Base-by-base conservation (phyloP, 1,140 invertebrate genomes). In the Thalassaphorura encarpata region DNA sequence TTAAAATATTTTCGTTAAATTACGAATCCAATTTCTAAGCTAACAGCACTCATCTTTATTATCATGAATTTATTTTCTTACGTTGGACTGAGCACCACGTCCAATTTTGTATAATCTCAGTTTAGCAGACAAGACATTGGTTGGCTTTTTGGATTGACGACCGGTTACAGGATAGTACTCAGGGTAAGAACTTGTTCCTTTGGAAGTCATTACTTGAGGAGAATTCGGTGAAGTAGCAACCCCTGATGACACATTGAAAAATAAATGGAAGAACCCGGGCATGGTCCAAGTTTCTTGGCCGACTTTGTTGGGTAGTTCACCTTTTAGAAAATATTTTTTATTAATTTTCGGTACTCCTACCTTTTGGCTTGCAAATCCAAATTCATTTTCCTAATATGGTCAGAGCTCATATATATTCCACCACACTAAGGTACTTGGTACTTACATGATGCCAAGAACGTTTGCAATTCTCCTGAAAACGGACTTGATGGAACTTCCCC, bases 51-150 rank as follows among this genome's bases (percentile, higher is more conserved):
- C 33, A n/a, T 11, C 11, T n/a, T 36, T 11, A 36, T 36, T 36
- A 36, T 11, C 11, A 36, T 36, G 11, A 11, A n/a, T 11, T 11
- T n/a, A 36, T n/a, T n/a, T n/a, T 11, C 33, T 11, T n/a, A n/a
- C 33, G 11, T 11, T 36, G 33, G 11, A 36, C 33, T 36, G 11
- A 6, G 41, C 19, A 69, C 70, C 24, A 66, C 63, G 26, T 47
- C 62, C 62, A 31, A 78, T 60, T 54, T 76, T 75, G 57, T 73
- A 79, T 26, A 81, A 69, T 60, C 77, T 65, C 27, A 81, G 66
- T 58, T 75, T 78, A 0, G 78, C 78, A 0, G 74, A 74, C 8
- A 76, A 71, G 16, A 78, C 70, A 42, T 73, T 68, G 16, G 67
- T 54, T 8, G 59, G 48, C 15, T 47, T 54, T 6, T 5, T 39